phyloP scores from a whole-genome alignment of 2,113 vertebrate species.

The Chitala chitala region DNA sequence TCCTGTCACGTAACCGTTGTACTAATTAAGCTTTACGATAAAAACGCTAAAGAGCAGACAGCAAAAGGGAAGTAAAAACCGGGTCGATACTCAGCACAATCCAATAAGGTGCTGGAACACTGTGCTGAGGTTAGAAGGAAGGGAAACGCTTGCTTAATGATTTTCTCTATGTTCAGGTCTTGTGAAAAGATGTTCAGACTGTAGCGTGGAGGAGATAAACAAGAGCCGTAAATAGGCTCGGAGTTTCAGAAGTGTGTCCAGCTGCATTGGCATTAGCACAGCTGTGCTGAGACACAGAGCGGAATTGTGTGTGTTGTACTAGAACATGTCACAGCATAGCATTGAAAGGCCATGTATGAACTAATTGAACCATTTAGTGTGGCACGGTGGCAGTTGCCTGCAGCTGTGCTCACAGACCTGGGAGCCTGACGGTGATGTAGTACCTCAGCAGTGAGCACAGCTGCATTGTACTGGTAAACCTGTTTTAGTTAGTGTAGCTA shows the following conservation, averaged over 20 bases:
- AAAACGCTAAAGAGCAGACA: not conserved
- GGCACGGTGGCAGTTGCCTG: not conserved
- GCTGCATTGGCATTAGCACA: too few species aligned
- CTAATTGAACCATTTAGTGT: not conserved
- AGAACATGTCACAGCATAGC: not conserved
- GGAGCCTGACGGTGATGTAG: not conserved
- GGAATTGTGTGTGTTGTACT: too few species aligned
- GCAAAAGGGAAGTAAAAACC: not conserved
- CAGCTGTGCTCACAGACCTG: not conserved
- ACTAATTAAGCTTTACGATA: conserved; percentile 5
- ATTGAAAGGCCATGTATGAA: too few species aligned
- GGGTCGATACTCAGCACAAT: not conserved
- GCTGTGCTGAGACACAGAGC: too few species aligned
- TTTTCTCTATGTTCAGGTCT: not conserved
- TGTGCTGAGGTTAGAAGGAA: not conserved
- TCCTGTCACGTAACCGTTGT: not conserved
- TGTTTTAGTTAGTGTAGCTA: too few species aligned
- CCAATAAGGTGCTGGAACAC: not conserved
- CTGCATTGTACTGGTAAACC: not conserved
- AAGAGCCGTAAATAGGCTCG: not conserved
- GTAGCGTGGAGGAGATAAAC: not conserved
- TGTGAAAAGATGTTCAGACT: not conserved
- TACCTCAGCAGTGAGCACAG: not conserved
- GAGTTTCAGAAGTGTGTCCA: not conserved
- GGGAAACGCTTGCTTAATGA: not conserved